Percentiles rank a stretch among this genome's conserved stretches.
Conservation (phyloP, 2,888 invertebrate genomes). For the Molorchus minor region DNA sequence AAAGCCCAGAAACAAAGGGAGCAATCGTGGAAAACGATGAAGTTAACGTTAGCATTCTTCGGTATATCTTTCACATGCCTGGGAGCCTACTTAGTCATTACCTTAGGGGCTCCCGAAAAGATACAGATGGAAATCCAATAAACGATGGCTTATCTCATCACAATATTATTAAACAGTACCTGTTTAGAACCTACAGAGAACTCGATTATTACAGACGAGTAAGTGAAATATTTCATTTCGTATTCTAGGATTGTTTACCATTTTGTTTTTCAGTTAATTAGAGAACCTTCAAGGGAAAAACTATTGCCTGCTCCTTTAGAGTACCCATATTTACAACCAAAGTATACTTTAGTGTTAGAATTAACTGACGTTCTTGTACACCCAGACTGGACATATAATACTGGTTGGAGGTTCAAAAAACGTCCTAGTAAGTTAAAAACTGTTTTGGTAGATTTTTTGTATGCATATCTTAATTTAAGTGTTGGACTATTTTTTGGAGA, state of each 20-base stretch:
- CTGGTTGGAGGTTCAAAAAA: slow-evolving; percentile 98
- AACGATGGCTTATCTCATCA: slow-evolving; percentile 78
- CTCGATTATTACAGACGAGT: slow-evolving; percentile 57
- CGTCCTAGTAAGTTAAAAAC: slow-evolving; percentile 74
- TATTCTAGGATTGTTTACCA: neutral
- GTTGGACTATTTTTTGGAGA: slow-evolving; percentile 92
- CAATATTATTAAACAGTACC: slow-evolving; percentile 74
- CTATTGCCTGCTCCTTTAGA: slow-evolving; percentile 92
- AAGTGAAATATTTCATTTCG: slow-evolving; percentile 15
- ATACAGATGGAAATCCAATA: slow-evolving; percentile 76
- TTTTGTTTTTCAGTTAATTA: slow-evolving; percentile 72
- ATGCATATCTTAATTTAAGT: slow-evolving; percentile 42
- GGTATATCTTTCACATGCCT: slow-evolving; percentile 70
- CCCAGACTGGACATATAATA: slow-evolving; percentile 98
- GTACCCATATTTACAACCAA: slow-evolving; percentile 93
- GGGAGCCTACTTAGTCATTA: slow-evolving; percentile 70
- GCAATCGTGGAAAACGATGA: slow-evolving; percentile 58
- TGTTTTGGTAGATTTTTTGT: slow-evolving; percentile 6
- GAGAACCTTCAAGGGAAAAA: slow-evolving; percentile 94
- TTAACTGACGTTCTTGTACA: slow-evolving; percentile 95
- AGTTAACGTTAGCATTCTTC: slow-evolving; percentile 61
- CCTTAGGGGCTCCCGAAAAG: slow-evolving; percentile 79
- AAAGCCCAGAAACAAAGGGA: slow-evolving; percentile 51
- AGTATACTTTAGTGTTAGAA: slow-evolving; percentile 95
- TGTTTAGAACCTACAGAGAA: slow-evolving; percentile 69